Evolutionary conservation across 2,888 invertebrate genomes (phyloP), one percentile per base, ranked within the genome.

Genomic region (Emesis russula): DNA sequence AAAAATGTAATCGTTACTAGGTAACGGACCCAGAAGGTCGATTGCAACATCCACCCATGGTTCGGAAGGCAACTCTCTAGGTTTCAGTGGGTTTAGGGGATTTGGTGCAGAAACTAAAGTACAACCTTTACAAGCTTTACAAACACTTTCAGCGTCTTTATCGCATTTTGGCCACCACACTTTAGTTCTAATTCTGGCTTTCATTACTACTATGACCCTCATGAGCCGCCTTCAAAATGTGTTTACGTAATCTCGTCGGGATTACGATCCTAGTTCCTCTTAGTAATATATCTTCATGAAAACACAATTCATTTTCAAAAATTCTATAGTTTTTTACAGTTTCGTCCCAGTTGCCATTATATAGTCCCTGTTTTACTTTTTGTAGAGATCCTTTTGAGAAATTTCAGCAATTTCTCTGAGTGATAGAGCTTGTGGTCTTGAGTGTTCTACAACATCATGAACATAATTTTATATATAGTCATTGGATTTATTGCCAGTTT

Each of bases 91-190:
- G 18, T 15, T 58, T 15, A 58, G 77, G 6, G 58, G 63, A 15
- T n/a, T 63, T 6, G 76, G 63, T 58, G 31, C 5, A 18, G 15
- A 53, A 9, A 76, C 76, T 9, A 76, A 13, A 6, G 58, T 76
- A 18, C 76, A 76, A 18, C 53, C 36, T 36, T 36, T 36, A 38
- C 6, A 38, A 38, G 38, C 38, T 38, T 38, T 38, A 1, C 38
- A 38, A 38, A 38, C 9, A n/a, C 18, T 7, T 5, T 58, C 7
- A 18, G 4, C 18, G 4, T 18, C 18, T 5, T 58, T 18, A 5
- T 58, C 9, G 2, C 41, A 41, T 41, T 41, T 41, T n/a, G 63
- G 58, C 76, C 76, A 76, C 76, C 58, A 76, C n/a, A 76, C 76
- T 36, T 76, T 63, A 5, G 53, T 31, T 15, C 58, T 25, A 2